Evolutionary conservation across 2,888 invertebrate genomes (phyloP).

Genomic region (Silvanus unidentatus): DNA sequence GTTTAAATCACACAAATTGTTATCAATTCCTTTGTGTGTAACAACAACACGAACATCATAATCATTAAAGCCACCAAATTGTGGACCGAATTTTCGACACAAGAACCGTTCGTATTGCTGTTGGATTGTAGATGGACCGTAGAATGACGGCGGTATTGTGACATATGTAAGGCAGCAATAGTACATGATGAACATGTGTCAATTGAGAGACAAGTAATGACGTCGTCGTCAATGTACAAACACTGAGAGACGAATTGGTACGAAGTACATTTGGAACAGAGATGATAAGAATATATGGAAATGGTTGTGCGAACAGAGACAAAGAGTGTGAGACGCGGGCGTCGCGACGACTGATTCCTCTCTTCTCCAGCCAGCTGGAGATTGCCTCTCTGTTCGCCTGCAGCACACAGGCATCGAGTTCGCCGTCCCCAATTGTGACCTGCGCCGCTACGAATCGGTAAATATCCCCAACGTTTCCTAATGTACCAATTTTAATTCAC

Average conservation of each 20-base stretch:
- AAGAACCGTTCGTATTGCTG: too few species aligned
- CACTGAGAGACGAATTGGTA: too few species aligned
- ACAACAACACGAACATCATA: constrained; percentile 3
- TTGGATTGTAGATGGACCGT: too few species aligned
- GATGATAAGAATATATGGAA: too few species aligned
- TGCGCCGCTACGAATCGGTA: constrained; percentile 22
- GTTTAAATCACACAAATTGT: constrained; percentile 6
- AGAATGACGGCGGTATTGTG: constrained; percentile 1
- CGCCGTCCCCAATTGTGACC: constrained; percentile 30
- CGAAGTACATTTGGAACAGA: too few species aligned
- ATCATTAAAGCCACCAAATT: neutral
- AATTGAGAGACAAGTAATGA: constrained; percentile 23
- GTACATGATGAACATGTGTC: constrained; percentile 35
- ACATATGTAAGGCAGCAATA: constrained; percentile 26
- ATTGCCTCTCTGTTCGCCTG: constrained; percentile 8
- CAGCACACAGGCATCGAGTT: constrained; percentile 18
- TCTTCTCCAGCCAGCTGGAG: constrained; percentile 8
- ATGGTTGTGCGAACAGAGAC: too few species aligned
- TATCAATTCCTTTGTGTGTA: constrained; percentile 19
- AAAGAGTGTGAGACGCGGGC: constrained; percentile 22
- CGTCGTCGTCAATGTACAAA: constrained; percentile 17
- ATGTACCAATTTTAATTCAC: too few species aligned
- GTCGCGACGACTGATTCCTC: constrained; percentile 21
- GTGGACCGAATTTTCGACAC: too few species aligned
- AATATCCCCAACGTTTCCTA: too few species aligned